Percentiles rank a stretch among this genome's conserved stretches.
Evolutionary conservation across 2,113 vertebrate species (phyloP).

Genomic region (Gallinago paraguaiae): DNA sequence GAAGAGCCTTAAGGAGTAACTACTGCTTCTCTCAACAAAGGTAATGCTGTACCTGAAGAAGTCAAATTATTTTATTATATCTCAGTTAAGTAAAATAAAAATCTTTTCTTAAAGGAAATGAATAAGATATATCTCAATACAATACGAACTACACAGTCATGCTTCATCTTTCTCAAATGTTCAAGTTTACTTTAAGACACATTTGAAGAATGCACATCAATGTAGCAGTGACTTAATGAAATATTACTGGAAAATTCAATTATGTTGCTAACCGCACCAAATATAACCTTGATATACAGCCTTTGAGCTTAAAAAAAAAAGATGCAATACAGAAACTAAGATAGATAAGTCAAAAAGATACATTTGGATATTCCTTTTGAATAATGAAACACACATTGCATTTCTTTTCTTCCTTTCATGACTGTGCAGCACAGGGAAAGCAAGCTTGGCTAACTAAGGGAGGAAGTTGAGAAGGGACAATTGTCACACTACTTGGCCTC

Average conservation of each 20-base stretch:
- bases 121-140: neutral
- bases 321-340: neutral
- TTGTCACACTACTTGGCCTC: neutral
- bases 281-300: neutral
- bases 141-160: neutral
- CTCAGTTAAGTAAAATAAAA: neutral
- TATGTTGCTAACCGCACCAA: neutral
- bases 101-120: neutral
- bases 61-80: neutral
- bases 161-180: neutral
- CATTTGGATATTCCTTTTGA: neutral
- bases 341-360: neutral
- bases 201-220: neutral
- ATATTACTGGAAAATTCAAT: neutral
- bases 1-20: slow-evolving; percentile 78
- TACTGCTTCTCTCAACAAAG: slow-evolving; percentile 83
- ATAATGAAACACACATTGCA: neutral
- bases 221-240: neutral
- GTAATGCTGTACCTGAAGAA: slow-evolving; percentile 84
- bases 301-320: neutral
- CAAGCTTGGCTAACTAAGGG: neutral
- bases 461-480: neutral
- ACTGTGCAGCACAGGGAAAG: neutral
- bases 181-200: neutral
- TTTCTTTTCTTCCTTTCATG: neutral